Evolutionary conservation across 2,113 vertebrate species (phyloP), one percentile per base, ranked within the genome.

Genomic region (Passer montanus): DNA sequence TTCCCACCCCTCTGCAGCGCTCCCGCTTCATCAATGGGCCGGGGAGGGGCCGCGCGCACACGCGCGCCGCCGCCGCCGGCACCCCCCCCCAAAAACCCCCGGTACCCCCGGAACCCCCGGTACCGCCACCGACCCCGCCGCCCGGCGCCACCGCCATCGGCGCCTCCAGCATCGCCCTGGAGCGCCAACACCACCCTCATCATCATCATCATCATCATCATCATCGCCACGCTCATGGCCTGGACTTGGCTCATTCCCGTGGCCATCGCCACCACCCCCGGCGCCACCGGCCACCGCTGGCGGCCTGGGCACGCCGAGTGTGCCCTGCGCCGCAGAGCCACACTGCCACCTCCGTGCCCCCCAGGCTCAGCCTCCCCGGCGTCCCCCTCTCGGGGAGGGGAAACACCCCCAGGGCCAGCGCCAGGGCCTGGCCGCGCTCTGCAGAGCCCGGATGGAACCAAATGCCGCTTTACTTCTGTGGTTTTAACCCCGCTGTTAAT

Each of bases 1-100:
- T n/a, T 89, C 68, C 93, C 85, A 9, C 84, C 93, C 47, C 79
- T 84, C 76, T 83, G 77, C 85, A 68, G 63, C 89, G 59, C 84
- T 93, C 15, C 10, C 4, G 73, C 10, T 76, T 83, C 93, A 63
- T 93, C 93, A 87, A 90, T 87, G 93, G 89, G 68, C 39, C 5
- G 55, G 80, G 87, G 70, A 43, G 84, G 74, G 55, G 66, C 43
- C 20, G 39, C 55, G 44, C 43, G 66, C 76, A 43, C 78, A 33
- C 47, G 6, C 47, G 21, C 56, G 41, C 14, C 43, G 56, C 31
- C 10, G 22, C 43, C 64, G 3, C 64, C 78, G 12, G 3, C 63
- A 28, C 7, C 41, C 28, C 35, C 63, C 10, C 11, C 49, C 35
- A 37, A 37, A 37, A 37, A 37, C 8, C 35, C 35, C 35, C 35